Percentiles rank a stretch among this genome's conserved stretches.
Evolutionary conservation across 2,888 invertebrate species (phyloP).

Genomic region (Sericinus montela): DNA sequence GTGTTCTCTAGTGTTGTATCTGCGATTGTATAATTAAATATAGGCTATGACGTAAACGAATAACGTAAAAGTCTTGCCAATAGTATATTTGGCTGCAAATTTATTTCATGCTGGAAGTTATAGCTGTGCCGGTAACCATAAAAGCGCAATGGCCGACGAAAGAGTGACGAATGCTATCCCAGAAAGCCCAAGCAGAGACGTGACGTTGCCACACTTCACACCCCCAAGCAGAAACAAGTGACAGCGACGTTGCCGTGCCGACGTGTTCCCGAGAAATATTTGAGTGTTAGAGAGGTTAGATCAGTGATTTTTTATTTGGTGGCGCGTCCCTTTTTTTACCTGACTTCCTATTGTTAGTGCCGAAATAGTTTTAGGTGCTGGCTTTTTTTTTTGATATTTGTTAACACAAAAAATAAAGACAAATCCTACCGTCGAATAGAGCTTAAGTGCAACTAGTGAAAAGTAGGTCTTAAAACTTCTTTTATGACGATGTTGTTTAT

Average conservation of each 20-base stretch:
- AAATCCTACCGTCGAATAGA: neutral
- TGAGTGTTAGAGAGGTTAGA: constrained; percentile 39
- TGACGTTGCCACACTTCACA: constrained; percentile 49
- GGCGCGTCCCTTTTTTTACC: constrained; percentile 49
- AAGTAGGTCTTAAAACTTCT: no score
- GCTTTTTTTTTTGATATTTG: neutral
- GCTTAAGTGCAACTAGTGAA: no score
- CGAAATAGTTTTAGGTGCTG: neutral
- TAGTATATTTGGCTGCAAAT: no score
- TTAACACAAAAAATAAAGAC: neutral
- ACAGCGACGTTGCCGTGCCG: constrained; percentile 59
- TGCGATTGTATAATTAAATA: no score
- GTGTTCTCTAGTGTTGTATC: no score
- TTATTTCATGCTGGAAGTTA: no score
- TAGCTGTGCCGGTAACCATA: no score
- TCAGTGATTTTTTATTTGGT: constrained; percentile 33
- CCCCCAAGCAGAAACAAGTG: constrained; percentile 34
- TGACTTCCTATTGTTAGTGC: constrained; percentile 39
- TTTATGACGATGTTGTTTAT: no score
- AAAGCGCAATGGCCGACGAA: neutral
- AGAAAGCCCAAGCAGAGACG: constrained; percentile 21
- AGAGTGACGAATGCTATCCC: constrained; percentile 6
- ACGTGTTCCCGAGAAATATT: constrained; percentile 28
- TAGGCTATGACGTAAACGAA: no score
- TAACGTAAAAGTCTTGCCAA: no score